These are phyloP conservation scores for Heliocidaris tuberculata DNA, from an alignment of 35 echinoderm and acorn worm species.

Conservation along the genomic window DNA sequence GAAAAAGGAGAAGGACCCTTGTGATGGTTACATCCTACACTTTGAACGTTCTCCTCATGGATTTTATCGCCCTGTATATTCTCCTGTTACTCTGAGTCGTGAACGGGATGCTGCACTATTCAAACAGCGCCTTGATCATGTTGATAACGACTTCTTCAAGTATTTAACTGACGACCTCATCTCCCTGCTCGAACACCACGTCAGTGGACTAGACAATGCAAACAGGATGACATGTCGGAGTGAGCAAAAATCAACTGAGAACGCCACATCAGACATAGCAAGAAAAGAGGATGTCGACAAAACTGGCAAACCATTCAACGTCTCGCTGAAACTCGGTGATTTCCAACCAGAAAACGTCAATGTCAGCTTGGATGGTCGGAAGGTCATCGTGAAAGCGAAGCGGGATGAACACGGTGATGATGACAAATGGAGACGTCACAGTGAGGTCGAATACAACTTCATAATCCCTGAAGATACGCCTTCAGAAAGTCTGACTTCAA, in stretches of 20 bases:
- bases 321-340: constrained; percentile 8
- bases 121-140: not conserved
- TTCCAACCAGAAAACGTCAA: not conserved
- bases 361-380: constrained; percentile 11
- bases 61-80: not conserved
- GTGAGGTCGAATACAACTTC: constrained; percentile 3
- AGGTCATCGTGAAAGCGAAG: not conserved
- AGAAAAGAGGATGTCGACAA: not conserved
- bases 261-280: not conserved
- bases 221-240: not conserved
- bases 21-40: not conserved
- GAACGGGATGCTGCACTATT: not conserved
- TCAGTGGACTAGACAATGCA: not conserved
- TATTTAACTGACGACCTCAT: not conserved
- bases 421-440: not conserved
- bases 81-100: not conserved
- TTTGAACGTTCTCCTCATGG: not conserved
- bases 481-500: not conserved
- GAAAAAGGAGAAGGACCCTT: not conserved
- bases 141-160: not conserved
- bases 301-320: not conserved
- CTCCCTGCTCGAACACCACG: not conserved
- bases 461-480: not conserved
- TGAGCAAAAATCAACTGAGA: not conserved
- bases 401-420: not conserved